Evolutionary conservation across 2,888 invertebrate genomes (phyloP).

Genomic region (Sesamia inferens): DNA sequence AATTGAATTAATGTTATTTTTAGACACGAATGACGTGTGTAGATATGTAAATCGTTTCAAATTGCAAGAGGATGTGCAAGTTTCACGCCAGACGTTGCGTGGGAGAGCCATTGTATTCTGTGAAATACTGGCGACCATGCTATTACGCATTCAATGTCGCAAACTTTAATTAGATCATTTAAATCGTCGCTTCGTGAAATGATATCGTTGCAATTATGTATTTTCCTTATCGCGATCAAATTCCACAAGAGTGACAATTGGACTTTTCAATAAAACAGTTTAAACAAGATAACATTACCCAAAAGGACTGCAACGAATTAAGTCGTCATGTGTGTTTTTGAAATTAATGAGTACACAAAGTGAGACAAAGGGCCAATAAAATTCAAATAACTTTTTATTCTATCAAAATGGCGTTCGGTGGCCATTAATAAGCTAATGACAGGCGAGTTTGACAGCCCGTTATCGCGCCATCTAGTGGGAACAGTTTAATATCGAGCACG

Average conservation of each 20-base stretch:
- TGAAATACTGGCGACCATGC: conserved; percentile 77
- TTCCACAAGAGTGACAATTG: neutral
- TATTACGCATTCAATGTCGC: conserved; percentile 78
- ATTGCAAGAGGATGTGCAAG: conserved; percentile 81
- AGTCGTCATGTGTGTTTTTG: conserved; percentile 37
- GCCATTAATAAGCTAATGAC: conserved; percentile 89
- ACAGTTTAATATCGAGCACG: conserved; percentile 86
- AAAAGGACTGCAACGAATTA: conserved; percentile 16
- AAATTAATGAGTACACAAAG: conserved; percentile 58
- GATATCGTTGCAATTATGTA: conserved; percentile 50
- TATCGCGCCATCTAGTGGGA: conserved; percentile 89
- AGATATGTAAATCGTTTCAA: conserved; percentile 84
- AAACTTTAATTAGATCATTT: conserved; percentile 78
- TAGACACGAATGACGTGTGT: conserved; percentile 71
- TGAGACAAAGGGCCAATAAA: conserved; percentile 74
- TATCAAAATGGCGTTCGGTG: conserved; percentile 78
- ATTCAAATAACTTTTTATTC: conserved; percentile 80
- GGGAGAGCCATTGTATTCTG: conserved; percentile 86
- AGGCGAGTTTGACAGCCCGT: conserved; percentile 86
- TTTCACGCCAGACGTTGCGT: conserved; percentile 84
- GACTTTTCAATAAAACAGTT: neutral
- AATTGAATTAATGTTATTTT: conserved; percentile 77
- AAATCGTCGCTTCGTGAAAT: conserved; percentile 65
- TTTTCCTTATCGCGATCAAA: conserved; percentile 26
- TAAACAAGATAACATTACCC: neutral